phyloP scores from a whole-genome alignment of 2,888 invertebrate species.

The Calliopum simillimum region DNA sequence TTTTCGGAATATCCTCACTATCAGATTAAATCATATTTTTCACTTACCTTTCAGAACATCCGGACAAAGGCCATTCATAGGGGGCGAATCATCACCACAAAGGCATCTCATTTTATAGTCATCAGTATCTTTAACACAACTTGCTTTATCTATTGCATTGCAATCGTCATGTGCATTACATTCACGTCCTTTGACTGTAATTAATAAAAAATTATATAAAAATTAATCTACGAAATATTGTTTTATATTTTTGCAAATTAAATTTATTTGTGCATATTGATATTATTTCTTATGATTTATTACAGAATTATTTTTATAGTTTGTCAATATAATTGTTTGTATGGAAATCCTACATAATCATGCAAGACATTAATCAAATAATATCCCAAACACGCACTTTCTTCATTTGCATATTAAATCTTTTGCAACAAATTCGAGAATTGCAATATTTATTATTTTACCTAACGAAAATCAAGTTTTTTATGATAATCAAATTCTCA shows the following conservation, averaged over 20 bases:
- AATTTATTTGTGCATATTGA: neutral
- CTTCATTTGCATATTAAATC: too few relatives aligned
- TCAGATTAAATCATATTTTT: too few relatives aligned
- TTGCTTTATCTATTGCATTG: constrained; percentile 73
- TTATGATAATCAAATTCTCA: too few relatives aligned
- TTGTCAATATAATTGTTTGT: constrained; percentile 1
- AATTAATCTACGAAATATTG: neutral
- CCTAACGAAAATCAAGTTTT: too few relatives aligned
- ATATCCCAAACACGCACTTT: neutral
- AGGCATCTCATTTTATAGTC: constrained; percentile 75
- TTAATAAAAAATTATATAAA: constrained; percentile 7
- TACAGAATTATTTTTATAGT: neutral
- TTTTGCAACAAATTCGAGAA: too few relatives aligned
- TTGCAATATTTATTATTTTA: too few relatives aligned
- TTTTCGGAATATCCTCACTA: too few relatives aligned
- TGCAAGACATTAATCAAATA: neutral
- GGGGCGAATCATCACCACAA: constrained; percentile 77
- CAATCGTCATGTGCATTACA: constrained; percentile 75
- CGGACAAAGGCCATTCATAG: constrained; percentile 75
- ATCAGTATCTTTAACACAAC: constrained; percentile 75
- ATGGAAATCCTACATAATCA: neutral
- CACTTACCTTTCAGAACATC: constrained; percentile 73
- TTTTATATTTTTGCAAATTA: neutral
- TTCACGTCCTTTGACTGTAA: constrained; percentile 71
- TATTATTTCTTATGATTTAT: neutral